Conservation (phyloP, 1,140 invertebrate species). For the Batillaria attramentaria region DNA sequence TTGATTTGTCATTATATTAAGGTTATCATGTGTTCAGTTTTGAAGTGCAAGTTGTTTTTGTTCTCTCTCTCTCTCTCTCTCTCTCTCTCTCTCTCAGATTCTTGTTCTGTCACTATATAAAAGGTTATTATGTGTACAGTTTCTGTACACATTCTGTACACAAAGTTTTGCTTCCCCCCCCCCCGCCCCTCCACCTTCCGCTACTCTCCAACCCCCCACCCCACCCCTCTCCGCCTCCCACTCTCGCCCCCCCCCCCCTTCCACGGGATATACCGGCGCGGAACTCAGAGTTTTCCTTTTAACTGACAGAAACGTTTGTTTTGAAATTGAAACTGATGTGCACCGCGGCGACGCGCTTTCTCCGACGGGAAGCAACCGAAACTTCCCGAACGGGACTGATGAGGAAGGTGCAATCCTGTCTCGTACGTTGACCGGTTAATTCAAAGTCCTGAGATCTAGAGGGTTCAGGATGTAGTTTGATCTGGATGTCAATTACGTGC, state of each 20-base stretch:
- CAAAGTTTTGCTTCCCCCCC: neutral
- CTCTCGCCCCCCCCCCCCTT: too few relatives aligned
- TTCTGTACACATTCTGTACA: neutral
- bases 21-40: too few relatives aligned
- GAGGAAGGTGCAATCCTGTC: neutral
- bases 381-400: too few relatives aligned
- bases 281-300: neutral
- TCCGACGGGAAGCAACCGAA: too few relatives aligned
- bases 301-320: neutral
- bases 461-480: slow-evolving; percentile 3
- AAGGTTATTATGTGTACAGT: neutral
- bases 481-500: neutral
- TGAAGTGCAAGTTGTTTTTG: too few relatives aligned
- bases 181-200: neutral
- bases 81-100: neutral
- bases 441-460: neutral
- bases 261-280: too few relatives aligned
- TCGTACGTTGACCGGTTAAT: neutral
- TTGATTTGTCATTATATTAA: neutral
- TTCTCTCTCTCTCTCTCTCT: neutral
- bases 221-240: neutral
- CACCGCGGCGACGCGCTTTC: too few relatives aligned
- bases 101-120: neutral
- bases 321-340: neutral
- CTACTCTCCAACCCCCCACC: too few relatives aligned